phyloP scores from a whole-genome alignment of 2,888 invertebrate genomes.

The Eremobia ochroleuca region DNA sequence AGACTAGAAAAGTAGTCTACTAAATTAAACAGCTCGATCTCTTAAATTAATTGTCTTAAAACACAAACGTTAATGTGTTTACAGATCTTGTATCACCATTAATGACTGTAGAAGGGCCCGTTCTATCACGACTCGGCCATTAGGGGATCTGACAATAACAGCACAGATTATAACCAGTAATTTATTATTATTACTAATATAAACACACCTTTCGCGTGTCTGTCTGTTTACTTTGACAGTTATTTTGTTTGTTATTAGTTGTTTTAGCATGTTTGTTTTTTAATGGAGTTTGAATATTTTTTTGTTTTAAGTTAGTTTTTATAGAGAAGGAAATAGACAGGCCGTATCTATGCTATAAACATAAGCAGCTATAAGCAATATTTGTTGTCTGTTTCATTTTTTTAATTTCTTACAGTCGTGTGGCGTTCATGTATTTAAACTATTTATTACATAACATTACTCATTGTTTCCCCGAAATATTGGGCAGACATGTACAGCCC shows the following conservation, averaged over 20 bases:
- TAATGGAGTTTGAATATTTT: not conserved
- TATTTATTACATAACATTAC: no score
- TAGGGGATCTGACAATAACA: slow-evolving; percentile 83
- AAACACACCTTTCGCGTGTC: slow-evolving; percentile 81
- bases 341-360: not conserved
- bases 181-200: slow-evolving; percentile 83
- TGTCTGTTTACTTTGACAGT: slow-evolving; percentile 61
- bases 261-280: slow-evolving; percentile 20
- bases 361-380: slow-evolving; percentile 2
- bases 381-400: no score
- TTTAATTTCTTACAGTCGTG: no score
- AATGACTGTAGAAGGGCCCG: slow-evolving; percentile 75
- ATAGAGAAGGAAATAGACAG: not conserved
- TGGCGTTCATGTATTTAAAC: no score
- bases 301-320: not conserved
- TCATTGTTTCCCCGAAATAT: no score
- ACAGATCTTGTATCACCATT: slow-evolving; percentile 57
- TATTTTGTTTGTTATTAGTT: slow-evolving; percentile 60
- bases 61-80: slow-evolving; percentile 61
- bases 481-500: no score
- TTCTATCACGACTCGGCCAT: slow-evolving; percentile 85
- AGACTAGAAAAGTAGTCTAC: not conserved
- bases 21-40: slow-evolving; percentile 24
- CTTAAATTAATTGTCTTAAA: slow-evolving; percentile 48
- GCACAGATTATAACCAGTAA: slow-evolving; percentile 81